Percentiles rank a stretch among this genome's conserved stretches.
These are phyloP conservation scores for Rhynchophorus ferrugineus DNA, from an alignment of 1,140 invertebrate genomes.

Conservation along the genomic window DNA sequence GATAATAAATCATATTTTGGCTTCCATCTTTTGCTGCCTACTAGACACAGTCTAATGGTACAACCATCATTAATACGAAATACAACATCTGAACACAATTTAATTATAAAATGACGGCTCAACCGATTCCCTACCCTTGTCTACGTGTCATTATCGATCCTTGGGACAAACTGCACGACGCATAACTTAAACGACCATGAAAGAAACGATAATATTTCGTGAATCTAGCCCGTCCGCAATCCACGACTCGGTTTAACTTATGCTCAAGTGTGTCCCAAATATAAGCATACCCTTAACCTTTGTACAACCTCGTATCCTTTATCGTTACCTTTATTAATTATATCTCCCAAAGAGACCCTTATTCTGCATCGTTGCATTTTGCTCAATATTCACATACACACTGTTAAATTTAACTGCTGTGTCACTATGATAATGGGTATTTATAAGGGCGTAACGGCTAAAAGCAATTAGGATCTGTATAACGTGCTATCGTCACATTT, in stretches of 20 bases:
- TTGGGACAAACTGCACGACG: slow-evolving; percentile 41
- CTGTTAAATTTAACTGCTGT: slow-evolving; percentile 23
- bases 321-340: slow-evolving; percentile 24
- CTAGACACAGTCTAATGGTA: not conserved
- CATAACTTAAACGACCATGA: slow-evolving; percentile 30
- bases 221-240: too few species aligned
- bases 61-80: not conserved
- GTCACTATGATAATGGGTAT: slow-evolving; percentile 24
- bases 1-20: too few species aligned
- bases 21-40: not conserved
- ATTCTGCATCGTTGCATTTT: slow-evolving; percentile 40
- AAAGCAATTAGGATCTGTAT: slow-evolving; percentile 8
- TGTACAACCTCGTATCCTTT: slow-evolving; percentile 39
- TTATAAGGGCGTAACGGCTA: slow-evolving; percentile 15
- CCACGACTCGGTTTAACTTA: slow-evolving; percentile 7
- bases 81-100: slow-evolving; percentile 19
- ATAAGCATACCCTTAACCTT: slow-evolving; percentile 36
- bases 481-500: slow-evolving; percentile 1
- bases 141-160: slow-evolving; percentile 50
- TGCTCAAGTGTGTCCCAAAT: slow-evolving; percentile 9
- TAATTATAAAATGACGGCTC: slow-evolving; percentile 37
- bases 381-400: slow-evolving; percentile 32
- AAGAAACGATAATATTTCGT: too few species aligned
- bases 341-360: slow-evolving; percentile 43
- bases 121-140: slow-evolving; percentile 52